phyloP scores from a whole-genome alignment of 2,888 invertebrate species.

The Oasisia sp. region DNA sequence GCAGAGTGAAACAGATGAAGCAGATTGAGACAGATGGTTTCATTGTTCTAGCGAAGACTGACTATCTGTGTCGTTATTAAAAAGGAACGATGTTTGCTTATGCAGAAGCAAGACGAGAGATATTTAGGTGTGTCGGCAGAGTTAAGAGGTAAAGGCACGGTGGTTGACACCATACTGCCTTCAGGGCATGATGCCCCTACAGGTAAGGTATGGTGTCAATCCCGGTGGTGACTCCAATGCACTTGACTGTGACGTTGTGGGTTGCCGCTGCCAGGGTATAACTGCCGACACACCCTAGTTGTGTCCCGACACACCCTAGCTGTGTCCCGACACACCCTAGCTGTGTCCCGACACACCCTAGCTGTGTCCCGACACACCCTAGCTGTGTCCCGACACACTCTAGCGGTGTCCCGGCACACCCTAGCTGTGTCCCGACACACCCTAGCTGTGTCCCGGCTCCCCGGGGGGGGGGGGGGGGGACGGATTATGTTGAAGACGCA shows the following conservation, averaged over 20 bases:
- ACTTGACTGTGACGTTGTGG: not conserved
- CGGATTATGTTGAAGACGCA: not conserved
- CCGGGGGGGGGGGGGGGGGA: not conserved
- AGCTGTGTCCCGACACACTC: not conserved
- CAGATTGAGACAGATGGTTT: not conserved
- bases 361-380: not conserved
- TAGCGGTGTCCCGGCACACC: too few species aligned
- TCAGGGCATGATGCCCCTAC: not conserved
- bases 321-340: not conserved
- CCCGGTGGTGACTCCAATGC: not conserved
- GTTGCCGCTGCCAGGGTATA: not conserved
- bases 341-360: too few species aligned
- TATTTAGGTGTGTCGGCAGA: not conserved
- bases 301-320: not conserved
- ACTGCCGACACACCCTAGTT: not conserved
- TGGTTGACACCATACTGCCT: not conserved
- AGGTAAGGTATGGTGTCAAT: not conserved
- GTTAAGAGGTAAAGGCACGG: not conserved
- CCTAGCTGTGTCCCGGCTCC: not conserved
- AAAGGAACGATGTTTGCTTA: not conserved
- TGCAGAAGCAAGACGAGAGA: not conserved
- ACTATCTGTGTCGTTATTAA: not conserved
- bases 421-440: not conserved
- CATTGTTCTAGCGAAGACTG: conserved; percentile 5
- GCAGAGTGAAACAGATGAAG: not conserved